phyloP scores from a whole-genome alignment of 2,888 invertebrate genomes.

The Seladonia tumulorum region DNA sequence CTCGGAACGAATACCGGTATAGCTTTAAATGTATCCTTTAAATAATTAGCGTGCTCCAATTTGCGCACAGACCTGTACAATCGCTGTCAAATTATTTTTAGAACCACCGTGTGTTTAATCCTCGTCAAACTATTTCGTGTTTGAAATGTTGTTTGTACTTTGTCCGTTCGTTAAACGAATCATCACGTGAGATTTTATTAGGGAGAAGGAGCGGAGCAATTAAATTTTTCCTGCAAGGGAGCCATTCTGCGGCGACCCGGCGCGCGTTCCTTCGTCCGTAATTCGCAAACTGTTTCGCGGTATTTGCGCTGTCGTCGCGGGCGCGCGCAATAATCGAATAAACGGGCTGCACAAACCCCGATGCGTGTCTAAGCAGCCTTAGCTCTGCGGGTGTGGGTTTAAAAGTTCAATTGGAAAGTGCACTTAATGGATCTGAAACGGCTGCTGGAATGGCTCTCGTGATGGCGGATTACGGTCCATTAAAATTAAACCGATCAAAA shows the following conservation, averaged over 20 bases:
- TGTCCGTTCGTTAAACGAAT: not conserved
- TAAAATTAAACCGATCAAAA: slow-evolving; percentile 67
- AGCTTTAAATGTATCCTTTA: not conserved
- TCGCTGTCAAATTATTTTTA: too few species aligned
- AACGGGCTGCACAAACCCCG: slow-evolving; percentile 45
- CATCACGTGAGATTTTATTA: slow-evolving; percentile 7
- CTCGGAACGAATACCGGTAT: not conserved
- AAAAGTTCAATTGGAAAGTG: slow-evolving; percentile 70
- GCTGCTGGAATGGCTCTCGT: slow-evolving; percentile 51
- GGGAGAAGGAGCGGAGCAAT: not conserved
- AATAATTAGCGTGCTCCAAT: not conserved
- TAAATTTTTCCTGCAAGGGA: not conserved
- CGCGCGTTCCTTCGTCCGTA: slow-evolving; percentile 32
- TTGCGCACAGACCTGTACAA: not conserved
- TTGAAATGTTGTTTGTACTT: not conserved
- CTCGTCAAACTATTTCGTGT: not conserved
- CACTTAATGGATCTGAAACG: slow-evolving; percentile 59
- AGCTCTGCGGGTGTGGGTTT: slow-evolving; percentile 48
- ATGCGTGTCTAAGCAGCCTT: slow-evolving; percentile 61
- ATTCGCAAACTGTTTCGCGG: slow-evolving; percentile 52
- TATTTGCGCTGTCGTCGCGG: slow-evolving; percentile 12
- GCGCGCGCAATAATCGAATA: slow-evolving; percentile 56
- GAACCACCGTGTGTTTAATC: too few species aligned
- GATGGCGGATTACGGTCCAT: slow-evolving; percentile 65
- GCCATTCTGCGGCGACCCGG: not conserved